Evolutionary conservation across 2,888 invertebrate species (phyloP), one percentile per base, ranked within the genome.

Genomic region (Tiliacea citrago): DNA sequence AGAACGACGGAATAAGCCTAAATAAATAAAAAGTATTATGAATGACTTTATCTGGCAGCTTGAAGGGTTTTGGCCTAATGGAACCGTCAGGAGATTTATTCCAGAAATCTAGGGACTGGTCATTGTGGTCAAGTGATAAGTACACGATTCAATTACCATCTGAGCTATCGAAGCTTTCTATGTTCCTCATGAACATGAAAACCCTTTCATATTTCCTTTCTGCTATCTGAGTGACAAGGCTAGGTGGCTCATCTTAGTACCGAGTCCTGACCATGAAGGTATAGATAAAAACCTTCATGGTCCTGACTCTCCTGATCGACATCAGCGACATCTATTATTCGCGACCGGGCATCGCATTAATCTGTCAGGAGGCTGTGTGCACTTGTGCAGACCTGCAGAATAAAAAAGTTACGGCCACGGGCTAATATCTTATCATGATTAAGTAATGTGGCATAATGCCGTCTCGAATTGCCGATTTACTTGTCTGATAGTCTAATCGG

Each of bases 1-100:
- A 91, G 90, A 84, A 84, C 70, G 78, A 85, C 73, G 88, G 91
- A 76, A 88, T 86, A 80, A 76, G 88, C 86, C 92, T 93, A 72
- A 69, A 73, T 45, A 82, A 79, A 75, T 57, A 61, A 67, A 57
- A 13, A 21, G 24, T 29, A 13, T 39, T n/a, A 47, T 35, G 16
- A n/a, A 21, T 62, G 1, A 45, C n/a, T 16, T 29, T 42, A 42
- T 53, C 39, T 66, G 47, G 47, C 24, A 55, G 21, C 12, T 51
- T 16, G 10, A 63, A 75, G 39, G 29, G 16, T 5, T 45, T 29
- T 5, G 47, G 10, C 7, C 3, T 45, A 45, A 13, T 51, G 49
- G 35, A n/a, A 35, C 10, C 7, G 7, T 9, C 24, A 45, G 61
- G n/a, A 29, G 9, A 49, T 35, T 10, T 35, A 16, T 47, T 29